phyloP scores from a whole-genome alignment of 1,140 invertebrate species.

The Radopholus similis region DNA sequence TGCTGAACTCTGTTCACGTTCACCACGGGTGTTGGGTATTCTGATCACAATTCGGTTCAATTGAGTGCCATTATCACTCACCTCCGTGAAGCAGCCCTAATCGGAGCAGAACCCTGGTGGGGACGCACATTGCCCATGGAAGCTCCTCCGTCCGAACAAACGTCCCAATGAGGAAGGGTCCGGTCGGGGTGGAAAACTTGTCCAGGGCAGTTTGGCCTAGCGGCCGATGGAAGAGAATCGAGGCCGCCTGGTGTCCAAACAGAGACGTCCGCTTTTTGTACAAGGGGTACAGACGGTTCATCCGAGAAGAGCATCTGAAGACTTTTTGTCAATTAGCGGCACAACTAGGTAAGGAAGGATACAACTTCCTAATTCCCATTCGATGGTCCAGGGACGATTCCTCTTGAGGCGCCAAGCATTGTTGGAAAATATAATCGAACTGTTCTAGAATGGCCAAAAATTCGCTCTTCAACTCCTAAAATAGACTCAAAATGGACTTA shows the following conservation, averaged over 20 bases:
- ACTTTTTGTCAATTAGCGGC: too few relatives aligned
- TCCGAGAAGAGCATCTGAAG: conserved; percentile 21
- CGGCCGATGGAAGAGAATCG: conserved; percentile 31
- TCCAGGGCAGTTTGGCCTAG: conserved; percentile 5
- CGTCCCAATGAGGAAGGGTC: conserved; percentile 21
- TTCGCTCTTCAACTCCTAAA: not conserved
- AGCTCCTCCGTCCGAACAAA: conserved; percentile 22
- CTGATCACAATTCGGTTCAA: conserved; percentile 4
- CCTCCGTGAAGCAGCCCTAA: conserved; percentile 15
- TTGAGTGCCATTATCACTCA: not conserved
- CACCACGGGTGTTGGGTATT: conserved; percentile 29
- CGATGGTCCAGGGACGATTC: conserved; percentile 17
- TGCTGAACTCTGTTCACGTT: conserved; percentile 8
- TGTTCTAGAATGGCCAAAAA: conserved; percentile 25
- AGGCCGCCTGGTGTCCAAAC: conserved; percentile 13
- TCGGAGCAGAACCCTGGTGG: conserved; percentile 10
- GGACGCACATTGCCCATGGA: conserved; percentile 31
- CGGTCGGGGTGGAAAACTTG: not conserved
- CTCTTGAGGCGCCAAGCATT: conserved; percentile 21
- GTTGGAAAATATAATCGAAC: conserved; percentile 25
- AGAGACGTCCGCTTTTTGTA: not conserved
- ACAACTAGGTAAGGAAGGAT: too few relatives aligned
- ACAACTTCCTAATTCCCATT: conserved; percentile 15
- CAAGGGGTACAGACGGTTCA: conserved; percentile 8
- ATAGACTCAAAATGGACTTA: not conserved